Base-by-base conservation (phyloP, 2,888 invertebrate species). In the Lysandra coridon region DNA sequence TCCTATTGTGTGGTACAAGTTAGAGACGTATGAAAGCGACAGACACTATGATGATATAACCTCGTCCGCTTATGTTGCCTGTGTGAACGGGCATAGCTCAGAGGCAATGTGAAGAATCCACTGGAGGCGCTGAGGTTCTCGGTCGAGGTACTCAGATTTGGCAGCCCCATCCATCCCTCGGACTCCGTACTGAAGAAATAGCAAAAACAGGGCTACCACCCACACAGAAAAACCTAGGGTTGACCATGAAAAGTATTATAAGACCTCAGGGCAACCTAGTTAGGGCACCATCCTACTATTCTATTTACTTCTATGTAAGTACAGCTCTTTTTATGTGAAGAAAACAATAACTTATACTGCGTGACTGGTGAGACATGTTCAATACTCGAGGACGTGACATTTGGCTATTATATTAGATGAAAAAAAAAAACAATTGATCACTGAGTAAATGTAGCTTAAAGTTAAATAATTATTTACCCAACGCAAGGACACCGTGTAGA, bases 41-140 rank as follows among this genome's bases (percentile, higher is more conserved):
- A 83, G 69, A 5, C 69, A 69, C 69, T 69, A 69, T 69, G 69
- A 33, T 69, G 30, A 64, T 69, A 33, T 69, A 69, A 97, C 97
- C 97, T 97, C 96, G 97, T 97, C 94, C 97, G 96, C 94, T 97
- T 97, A 94, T 97, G 97, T 89, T 97, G 96, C 86, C 95, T 95
- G 93, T 96, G 96, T 95, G 96, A 96, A 92, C 97, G 96, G 95
- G 97, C 97, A 95, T 97, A 97, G 93, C 96, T 96, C 94, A 97
- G 95, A 87, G 96, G 96, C 95, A 96, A 95, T 88, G 96, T 96
- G 95, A 96, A 96, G 94, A 96, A 95, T 84, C 96, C 96, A 86
- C 96, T 95, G 82, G 91, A 93, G 89, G 95, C 94, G 92, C 95
- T 95, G 90, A 96, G 95, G 89, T 95, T 95, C 92, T 96, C 96